Evolutionary conservation across 2,113 vertebrate genomes (phyloP), one percentile per base, ranked within the genome.

Genomic region (zebrafish (Danio rerio)): DNA sequence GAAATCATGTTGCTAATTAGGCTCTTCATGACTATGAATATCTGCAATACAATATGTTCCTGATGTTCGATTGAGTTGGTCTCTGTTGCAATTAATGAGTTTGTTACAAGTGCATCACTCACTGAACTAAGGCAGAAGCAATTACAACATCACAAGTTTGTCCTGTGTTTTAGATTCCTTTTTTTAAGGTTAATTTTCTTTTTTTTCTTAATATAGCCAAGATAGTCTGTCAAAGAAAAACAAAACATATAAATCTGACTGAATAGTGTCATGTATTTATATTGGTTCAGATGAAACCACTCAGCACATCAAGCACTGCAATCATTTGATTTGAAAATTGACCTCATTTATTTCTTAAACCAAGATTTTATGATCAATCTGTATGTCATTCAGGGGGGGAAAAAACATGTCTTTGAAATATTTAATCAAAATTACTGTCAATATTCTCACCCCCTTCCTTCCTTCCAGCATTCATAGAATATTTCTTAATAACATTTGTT

Each of bases 1-100:
- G 71, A 75, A 31, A 76, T 61, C 73, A 55, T 75, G 78, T 81
- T 70, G 45, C 52, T 58, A 77, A 81, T 81, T 81, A 81, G 52
- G 6, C 12, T 47, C 45, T 62, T 20, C 65, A 70, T 84, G 79
- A 81, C 72, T 68, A 31, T 81, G 83, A 84, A 84, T 84, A 81
- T 49, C 16, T 77, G 65, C 63, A 61, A 61, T 62, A 20, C 55
- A 63, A 20, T 71, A 52, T 58, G 18, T 40, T 68, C 42, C 45
- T 55, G 11, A 59, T 69, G 7, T 21, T 81, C n/a, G n/a, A 13
- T n/a, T 16, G 40, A 49, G 20, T 16, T 10, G 12, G n/a, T 43
- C 31, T 31, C 45, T 9, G 5, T 16, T 42, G 55, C n/a, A 75
- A 45, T 61, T 49, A 58, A 61, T 20, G 16, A 61, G n/a, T 75